Evolutionary conservation across 2,797 vertebrate genomes (phyloP), one percentile per base, ranked within the genome.

Genomic region (Rhinoraja longicauda): DNA sequence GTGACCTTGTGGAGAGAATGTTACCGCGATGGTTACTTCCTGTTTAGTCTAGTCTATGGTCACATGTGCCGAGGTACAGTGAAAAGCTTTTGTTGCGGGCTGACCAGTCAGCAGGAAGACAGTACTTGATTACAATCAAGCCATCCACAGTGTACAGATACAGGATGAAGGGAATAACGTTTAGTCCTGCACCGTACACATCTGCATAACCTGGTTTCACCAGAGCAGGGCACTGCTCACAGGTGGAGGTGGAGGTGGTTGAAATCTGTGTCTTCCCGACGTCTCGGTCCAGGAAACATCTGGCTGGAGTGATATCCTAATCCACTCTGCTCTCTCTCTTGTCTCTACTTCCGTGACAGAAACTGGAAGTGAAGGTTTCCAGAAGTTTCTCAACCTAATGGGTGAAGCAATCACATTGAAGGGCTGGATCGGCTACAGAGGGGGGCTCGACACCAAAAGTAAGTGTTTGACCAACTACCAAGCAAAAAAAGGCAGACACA

Each of bases 391-490:
- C 94, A 96, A 94, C 95, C 97, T 99, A 73, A 96, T 99, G 94
- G 99, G 99, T 78, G 98, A 99, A 93, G 95, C 97, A 1, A 93
- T 99, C 93, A 97, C 97, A 57, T 96, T 99, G 95, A 99, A 98
- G 95, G 98, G 99, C 94, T 99, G 99, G 99, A 97, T 97, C 9
- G 99, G 98, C 67, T 99, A 99, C 96, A 97, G 99, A 67, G 99
- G 99, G 94, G 99, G 99, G 94, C 96, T 99, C 53, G 99, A 99
- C 97, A 99, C 98, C 94, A 99, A 98, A 97, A 99, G 99, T 99
- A 97, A 97, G 96, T 64, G 62, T 70, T 17, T 53, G 39, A 4
- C 79, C 57, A 82, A 53, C 29, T 53, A 24, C 24, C 45, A 57
- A 26, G 26, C 53, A 29, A 45, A 45, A 57, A 82, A 12, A 45